These are phyloP conservation scores for Metaphire vulgaris DNA, from an alignment of 1,140 invertebrate species.

Conservation along the genomic window DNA sequence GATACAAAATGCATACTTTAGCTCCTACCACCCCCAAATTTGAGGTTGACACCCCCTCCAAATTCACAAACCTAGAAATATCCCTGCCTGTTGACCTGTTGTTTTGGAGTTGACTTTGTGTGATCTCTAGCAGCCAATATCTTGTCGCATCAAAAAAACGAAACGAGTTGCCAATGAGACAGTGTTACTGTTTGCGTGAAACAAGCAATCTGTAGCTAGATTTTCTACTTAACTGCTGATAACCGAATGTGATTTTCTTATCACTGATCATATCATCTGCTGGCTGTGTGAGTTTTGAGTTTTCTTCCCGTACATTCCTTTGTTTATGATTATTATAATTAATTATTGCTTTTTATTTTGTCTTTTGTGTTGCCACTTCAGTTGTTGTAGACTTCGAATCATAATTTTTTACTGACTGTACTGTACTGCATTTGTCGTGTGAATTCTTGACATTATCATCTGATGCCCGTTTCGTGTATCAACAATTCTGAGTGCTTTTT, in stretches of 20 bases:
- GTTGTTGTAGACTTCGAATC: background rate
- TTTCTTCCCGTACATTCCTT: background rate
- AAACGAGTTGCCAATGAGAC: background rate
- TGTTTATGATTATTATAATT: background rate
- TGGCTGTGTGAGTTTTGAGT: background rate
- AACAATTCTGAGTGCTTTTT: too few species aligned
- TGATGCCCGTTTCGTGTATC: too few species aligned
- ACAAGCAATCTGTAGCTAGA: background rate
- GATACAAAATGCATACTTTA: too few species aligned
- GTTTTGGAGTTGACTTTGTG: background rate
- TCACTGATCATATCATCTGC: background rate
- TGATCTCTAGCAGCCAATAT: background rate
- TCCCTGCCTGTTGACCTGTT: background rate
- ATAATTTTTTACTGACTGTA: background rate
- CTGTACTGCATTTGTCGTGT: background rate
- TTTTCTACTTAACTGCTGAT: background rate
- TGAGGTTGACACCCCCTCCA: too few species aligned
- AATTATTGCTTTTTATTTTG: background rate
- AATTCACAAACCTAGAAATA: background rate
- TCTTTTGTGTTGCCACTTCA: background rate
- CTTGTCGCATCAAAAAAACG: background rate
- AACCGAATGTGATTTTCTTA: background rate
- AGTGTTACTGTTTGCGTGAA: background rate
- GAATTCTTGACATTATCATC: too few species aligned
- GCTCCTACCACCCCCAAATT: too few species aligned